Evolutionary conservation across 2,888 invertebrate genomes (phyloP), one percentile per base, ranked within the genome.

Genomic region (Aphrophora alni): DNA sequence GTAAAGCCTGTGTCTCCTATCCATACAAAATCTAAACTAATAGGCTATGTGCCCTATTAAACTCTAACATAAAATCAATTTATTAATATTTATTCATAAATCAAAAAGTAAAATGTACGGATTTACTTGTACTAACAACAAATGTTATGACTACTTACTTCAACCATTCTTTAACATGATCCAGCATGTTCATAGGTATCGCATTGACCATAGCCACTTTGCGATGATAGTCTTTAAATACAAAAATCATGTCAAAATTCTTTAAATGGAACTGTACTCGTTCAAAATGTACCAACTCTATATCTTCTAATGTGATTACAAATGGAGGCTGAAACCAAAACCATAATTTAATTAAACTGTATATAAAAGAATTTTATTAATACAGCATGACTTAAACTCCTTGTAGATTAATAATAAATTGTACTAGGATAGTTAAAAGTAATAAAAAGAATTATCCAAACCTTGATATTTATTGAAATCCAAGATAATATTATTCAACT

Each of bases 221-320:
- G 86, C 95, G 93, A 75, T 93, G 91, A 88, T 99, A 99, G 89
- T 99, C 99, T 89, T 99, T 99, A 88, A 99, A 99, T 75, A 99
- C 97, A 87, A 99, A 99, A 83, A 99, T 97, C 98, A 99, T 99
- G 88, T 99, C 99, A 88, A 99, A 99, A 90, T 99, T 99, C 89
- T 99, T 98, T 85, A 99, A 90, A 87, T 98, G 98, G 89, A 99
- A 99, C 88, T 98, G 97, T 17, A 99, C 99, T 88, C 99, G 92
- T 89, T 99, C 99, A 89, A 99, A 99, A 89, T 99, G 99, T 0
- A 99, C 98, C 85, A 99, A 88, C 88, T 99, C 99, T 0, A 98
- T 96, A 87, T 99, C 98, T 88, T 99, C 99, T 26, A 99, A 90
- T 0, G 99, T 97, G 82, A 99, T 97, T 21, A 99, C 99, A 90